Base-by-base conservation (phyloP, 2,888 invertebrate genomes). In the Philonicus albiceps region DNA sequence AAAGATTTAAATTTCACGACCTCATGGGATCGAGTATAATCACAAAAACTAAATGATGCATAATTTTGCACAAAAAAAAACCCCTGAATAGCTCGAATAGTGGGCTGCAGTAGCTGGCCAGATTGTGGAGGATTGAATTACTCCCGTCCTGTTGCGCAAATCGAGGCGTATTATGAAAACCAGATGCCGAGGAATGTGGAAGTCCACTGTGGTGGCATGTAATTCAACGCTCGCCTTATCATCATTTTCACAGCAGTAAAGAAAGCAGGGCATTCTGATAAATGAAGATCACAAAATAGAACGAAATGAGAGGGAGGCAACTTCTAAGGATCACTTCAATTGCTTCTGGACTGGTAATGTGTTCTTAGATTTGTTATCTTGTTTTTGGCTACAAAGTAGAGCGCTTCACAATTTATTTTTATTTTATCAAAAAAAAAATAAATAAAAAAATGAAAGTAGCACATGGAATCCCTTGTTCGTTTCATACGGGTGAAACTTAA, bases 171-270 rank as follows among this genome's bases (percentile, higher is more conserved):
- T 49, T 27, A 43, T 30, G 78, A 76, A 78, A 22, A 37, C 53
- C 78, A 78, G 78, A 78, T 78, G 78, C 49, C 49, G 27, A 16
- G 22, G 31, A 31, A 78, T 78, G 43, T 78, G 49, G 78, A 49
- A 78, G 78, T 78, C 78, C 78, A 78, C 49, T 49, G 78, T 78
- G 49, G 40, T 76, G 78, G 78, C 49, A 19, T 83, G 81, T 37
- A 83, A 83, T 64, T 37, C 64, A 64, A 83, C 30, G 81, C 64
- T 37, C 16, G 11, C 3, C 22, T 83, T 83, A 64, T 83, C 64
- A 11, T 13, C 64, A 11, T n/a, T 64, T 64, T 64, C 27, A 19
- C 22, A 64, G 64, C 64, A 64, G 22, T 64, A 2, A 64, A 27
- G 11, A 64, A 22, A 64, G 64, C 19, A 64, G 64, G 22, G 22